A percentile compares a stretch with the other conserved stretches of the same genome.
These are phyloP conservation scores for Xyrauchen texanus DNA, from an alignment of 2,113 vertebrate species.

Conservation along the genomic window DNA sequence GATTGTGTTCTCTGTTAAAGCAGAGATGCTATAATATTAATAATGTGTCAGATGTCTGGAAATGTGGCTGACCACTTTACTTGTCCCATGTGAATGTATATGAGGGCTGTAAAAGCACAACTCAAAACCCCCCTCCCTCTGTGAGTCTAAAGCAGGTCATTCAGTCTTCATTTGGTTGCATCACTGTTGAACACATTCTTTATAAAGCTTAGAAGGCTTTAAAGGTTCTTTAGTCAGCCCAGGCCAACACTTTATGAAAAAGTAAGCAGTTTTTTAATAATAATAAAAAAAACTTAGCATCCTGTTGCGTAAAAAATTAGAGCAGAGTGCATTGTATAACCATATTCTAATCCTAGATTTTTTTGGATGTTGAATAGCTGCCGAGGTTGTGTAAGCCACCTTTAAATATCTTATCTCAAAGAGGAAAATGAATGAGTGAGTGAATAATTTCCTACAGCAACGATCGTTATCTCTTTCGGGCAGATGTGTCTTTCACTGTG, in stretches of 20 bases:
- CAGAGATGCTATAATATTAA: not conserved
- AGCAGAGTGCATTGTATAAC: not conserved
- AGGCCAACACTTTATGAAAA: slow-evolving; percentile 27
- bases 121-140: slow-evolving; percentile 3
- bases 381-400: slow-evolving; percentile 19
- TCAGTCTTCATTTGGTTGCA: slow-evolving; percentile 35
- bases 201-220: slow-evolving; percentile 30
- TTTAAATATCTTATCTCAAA: slow-evolving; percentile 24
- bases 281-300: slow-evolving; percentile 5
- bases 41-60: not conserved
- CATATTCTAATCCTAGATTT: not conserved
- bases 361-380: not conserved
- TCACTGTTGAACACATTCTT: slow-evolving; percentile 37
- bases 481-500: slow-evolving; percentile 31
- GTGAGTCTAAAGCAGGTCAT: slow-evolving; percentile 47
- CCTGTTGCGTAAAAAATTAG: not conserved
- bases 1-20: too few species aligned
- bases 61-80: not conserved
- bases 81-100: not conserved
- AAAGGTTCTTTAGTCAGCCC: slow-evolving; percentile 16
- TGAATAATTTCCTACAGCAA: slow-evolving; percentile 17
- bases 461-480: slow-evolving; percentile 24
- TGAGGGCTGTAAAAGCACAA: not conserved
- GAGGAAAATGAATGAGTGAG: slow-evolving; percentile 15
- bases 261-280: slow-evolving; percentile 1